These are phyloP conservation scores for Saturnia japonica DNA, from an alignment of 2,888 invertebrate species.

Conservation along the genomic window DNA sequence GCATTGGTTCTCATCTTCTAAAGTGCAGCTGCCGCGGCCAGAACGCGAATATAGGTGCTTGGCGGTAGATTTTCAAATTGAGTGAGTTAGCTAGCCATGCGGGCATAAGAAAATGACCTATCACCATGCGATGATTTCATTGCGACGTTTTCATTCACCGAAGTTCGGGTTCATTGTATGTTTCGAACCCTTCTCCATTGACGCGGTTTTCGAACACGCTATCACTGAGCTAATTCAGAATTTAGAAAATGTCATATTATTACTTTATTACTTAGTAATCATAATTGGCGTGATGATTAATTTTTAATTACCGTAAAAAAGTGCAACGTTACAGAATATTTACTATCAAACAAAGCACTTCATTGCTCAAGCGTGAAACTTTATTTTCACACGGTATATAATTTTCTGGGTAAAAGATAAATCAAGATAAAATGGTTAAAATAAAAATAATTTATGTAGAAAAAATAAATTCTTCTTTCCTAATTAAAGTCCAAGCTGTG, in stretches of 20 bases:
- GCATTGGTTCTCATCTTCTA: too few species aligned
- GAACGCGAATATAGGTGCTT: too few species aligned
- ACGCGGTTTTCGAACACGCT: too few species aligned
- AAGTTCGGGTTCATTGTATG: too few species aligned
- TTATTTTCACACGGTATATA: neutral
- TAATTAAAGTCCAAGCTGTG: too few species aligned
- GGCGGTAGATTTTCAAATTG: too few species aligned
- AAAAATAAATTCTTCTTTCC: too few species aligned
- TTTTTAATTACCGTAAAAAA: neutral
- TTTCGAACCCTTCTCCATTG: too few species aligned
- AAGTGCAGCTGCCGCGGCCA: too few species aligned
- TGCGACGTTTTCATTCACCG: neutral
- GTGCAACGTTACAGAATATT: neutral
- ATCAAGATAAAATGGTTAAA: neutral
- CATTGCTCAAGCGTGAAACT: conserved; percentile 3
- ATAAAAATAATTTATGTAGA: neutral
- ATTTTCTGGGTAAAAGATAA: neutral
- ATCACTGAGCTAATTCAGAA: too few species aligned
- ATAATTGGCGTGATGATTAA: neutral
- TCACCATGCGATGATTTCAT: neutral
- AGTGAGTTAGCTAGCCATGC: neutral
- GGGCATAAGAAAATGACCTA: neutral
- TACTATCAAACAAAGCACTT: neutral
- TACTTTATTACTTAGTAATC: too few species aligned
- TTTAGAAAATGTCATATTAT: too few species aligned